Percentiles rank a stretch among this genome's conserved stretches.
Conservation (phyloP, 2,888 invertebrate species). For the Habroteleia sp. region DNA sequence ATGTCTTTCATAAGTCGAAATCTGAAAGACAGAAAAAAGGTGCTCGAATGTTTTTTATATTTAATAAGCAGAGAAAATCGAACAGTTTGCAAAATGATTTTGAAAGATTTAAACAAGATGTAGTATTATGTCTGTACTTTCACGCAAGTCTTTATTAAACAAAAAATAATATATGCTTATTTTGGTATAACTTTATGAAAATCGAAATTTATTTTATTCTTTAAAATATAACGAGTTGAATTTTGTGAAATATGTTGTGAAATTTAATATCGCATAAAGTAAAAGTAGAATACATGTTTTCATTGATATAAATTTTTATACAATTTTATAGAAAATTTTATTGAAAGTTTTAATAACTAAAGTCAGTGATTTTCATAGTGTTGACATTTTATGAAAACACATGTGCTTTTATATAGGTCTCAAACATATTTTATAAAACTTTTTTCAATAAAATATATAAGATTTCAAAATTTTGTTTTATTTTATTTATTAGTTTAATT, state of each 20-base stretch:
- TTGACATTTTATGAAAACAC: background rate
- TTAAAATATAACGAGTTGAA: too few relatives aligned
- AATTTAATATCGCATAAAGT: too few relatives aligned
- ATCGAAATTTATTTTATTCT: too few relatives aligned
- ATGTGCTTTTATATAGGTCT: background rate
- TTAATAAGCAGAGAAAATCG: conserved; percentile 1
- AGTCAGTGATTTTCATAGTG: background rate
- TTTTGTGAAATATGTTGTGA: too few relatives aligned
- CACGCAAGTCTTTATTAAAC: background rate
- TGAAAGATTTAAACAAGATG: background rate
- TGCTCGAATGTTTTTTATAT: conserved; percentile 15
- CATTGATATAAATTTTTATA: too few relatives aligned
- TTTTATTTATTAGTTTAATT: too few relatives aligned
- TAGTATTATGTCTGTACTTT: background rate
- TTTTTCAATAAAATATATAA: conserved; percentile 5
- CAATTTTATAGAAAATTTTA: too few relatives aligned
- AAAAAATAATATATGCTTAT: too few relatives aligned
- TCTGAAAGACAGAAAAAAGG: background rate
- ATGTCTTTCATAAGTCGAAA: too few relatives aligned
- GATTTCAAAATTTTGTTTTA: conserved; percentile 1
- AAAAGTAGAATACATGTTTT: too few relatives aligned
- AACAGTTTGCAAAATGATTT: conserved; percentile 2
- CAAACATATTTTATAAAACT: background rate
- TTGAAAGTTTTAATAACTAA: too few relatives aligned
- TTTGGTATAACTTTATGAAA: too few relatives aligned